Evolutionary conservation across 2,113 vertebrate genomes (phyloP).

Genomic region (Regulus satrapa): DNA sequence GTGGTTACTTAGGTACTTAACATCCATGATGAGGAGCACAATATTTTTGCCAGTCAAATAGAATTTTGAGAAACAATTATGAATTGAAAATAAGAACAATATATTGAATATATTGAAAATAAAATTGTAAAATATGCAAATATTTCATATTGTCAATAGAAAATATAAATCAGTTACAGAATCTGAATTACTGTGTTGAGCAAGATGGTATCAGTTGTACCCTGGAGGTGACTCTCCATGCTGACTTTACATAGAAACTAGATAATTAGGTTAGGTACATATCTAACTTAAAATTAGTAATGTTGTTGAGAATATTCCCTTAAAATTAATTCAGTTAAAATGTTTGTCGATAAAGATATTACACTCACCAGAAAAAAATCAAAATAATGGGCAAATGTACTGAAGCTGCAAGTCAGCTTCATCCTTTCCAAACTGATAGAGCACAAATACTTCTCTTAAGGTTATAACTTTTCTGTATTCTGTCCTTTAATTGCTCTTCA

Average conservation of each 20-base stretch:
- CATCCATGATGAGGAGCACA: not conserved
- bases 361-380: not conserved
- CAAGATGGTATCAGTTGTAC: not conserved
- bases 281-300: not conserved
- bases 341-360: not conserved
- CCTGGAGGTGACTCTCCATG: rapidly evolving
- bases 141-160: too few relatives aligned
- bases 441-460: not conserved
- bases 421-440: not conserved
- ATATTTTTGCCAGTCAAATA: not conserved
- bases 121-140: too few relatives aligned
- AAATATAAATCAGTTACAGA: not conserved
- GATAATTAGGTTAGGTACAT: not conserved
- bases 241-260: rapidly evolving
- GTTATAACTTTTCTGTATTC: not conserved
- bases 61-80: too few relatives aligned
- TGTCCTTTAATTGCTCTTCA: not conserved
- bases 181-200: not conserved
- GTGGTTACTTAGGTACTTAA: not conserved
- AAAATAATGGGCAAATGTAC: not conserved
- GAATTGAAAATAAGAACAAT: too few relatives aligned
- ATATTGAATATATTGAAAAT: too few relatives aligned
- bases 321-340: not conserved
- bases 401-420: not conserved
- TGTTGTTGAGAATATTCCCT: not conserved